Evolutionary conservation across 2,888 invertebrate genomes (phyloP).

Genomic region (Vanessa cardui): DNA sequence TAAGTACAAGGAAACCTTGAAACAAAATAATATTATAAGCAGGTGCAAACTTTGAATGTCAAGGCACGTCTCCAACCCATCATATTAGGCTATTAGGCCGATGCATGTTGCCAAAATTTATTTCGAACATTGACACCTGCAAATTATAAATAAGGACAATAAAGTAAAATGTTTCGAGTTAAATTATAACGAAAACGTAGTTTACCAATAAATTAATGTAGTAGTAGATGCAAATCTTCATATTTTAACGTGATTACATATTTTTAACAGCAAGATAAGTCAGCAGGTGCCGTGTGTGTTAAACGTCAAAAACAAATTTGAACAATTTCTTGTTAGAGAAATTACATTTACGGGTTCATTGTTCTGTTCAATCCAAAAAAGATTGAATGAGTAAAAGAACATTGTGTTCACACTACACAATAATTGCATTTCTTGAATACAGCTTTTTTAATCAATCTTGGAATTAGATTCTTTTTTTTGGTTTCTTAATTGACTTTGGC

Average conservation of each 20-base stretch:
- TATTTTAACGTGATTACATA: not conserved
- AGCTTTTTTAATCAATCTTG: too few relatives aligned
- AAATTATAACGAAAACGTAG: constrained; percentile 10
- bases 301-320: too few relatives aligned
- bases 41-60: constrained; percentile 52
- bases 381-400: too few relatives aligned
- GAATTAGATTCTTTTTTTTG: too few relatives aligned
- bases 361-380: too few relatives aligned
- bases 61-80: constrained; percentile 43
- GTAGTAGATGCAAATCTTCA: too few relatives aligned
- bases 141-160: constrained; percentile 21
- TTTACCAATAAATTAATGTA: not conserved
- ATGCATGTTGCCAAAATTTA: constrained; percentile 51
- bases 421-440: too few relatives aligned
- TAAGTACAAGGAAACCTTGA: constrained; percentile 4
- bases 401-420: too few relatives aligned
- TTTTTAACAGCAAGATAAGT: too few relatives aligned
- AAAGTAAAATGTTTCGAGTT: constrained; percentile 17
- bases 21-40: constrained; percentile 30
- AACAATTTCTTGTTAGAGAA: too few relatives aligned
- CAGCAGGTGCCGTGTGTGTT: not conserved
- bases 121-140: constrained; percentile 53
- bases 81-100: constrained; percentile 52
- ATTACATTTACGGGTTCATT: too few relatives aligned
- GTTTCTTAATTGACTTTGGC: too few relatives aligned